These are phyloP conservation scores for Alectura lathami DNA, from an alignment of 2,113 vertebrate genomes.

Conservation along the genomic window DNA sequence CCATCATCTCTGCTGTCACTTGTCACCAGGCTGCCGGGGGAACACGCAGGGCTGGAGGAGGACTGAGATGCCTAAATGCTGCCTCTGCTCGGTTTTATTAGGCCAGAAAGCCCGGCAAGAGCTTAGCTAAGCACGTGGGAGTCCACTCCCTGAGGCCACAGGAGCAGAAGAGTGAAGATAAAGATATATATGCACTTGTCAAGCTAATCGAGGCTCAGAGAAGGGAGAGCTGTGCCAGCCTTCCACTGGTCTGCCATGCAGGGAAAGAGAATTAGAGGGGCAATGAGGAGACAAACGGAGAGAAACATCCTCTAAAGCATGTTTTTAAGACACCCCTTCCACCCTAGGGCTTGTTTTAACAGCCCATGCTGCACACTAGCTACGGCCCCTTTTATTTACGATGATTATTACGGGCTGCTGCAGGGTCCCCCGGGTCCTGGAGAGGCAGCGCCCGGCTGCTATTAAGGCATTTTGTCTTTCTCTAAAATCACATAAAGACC, in stretches of 20 bases:
- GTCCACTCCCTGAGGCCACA: not conserved
- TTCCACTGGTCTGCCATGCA: not conserved
- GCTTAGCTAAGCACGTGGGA: not conserved
- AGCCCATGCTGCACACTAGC: constrained; percentile 17
- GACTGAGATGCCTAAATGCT: not conserved
- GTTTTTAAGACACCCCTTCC: constrained; percentile 58
- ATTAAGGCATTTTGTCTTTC: constrained; percentile 70
- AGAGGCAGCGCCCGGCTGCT: constrained; percentile 42
- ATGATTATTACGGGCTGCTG: constrained; percentile 58
- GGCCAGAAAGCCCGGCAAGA: not conserved
- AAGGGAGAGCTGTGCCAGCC: not conserved
- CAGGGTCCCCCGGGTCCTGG: constrained; percentile 27
- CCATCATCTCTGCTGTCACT: not conserved
- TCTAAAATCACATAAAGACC: constrained; percentile 60
- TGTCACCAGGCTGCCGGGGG: not conserved
- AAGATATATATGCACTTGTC: not conserved
- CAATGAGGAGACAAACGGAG: constrained; percentile 47
- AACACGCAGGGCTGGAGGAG: accelerated
- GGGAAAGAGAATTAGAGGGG: constrained; percentile 48
- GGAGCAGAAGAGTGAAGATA: not conserved
- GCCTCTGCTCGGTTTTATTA: not conserved
- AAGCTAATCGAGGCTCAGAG: not conserved
- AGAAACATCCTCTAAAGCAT: constrained; percentile 44
- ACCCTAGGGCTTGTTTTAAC: constrained; percentile 57
- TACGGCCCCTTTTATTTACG: constrained; percentile 62